Percentiles rank a stretch among this genome's conserved stretches.
Evolutionary conservation across 2,797 vertebrate genomes (phyloP).

Genomic region (Hozukius guyotensis): DNA sequence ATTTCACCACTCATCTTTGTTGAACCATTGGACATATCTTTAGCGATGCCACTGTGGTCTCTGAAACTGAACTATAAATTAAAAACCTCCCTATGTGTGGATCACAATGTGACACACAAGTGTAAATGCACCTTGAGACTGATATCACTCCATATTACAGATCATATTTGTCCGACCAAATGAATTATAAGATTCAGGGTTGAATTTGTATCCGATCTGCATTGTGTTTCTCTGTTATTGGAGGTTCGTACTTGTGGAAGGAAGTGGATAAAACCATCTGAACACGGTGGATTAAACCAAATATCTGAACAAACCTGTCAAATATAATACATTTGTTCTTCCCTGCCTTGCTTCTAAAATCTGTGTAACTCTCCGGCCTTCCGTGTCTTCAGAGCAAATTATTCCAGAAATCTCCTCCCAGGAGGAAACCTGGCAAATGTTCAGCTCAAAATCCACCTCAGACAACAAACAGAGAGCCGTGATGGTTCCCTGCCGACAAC

Average conservation of each 20-base stretch:
- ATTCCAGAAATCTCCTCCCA: background rate
- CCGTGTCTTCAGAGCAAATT: background rate
- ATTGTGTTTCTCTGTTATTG: no score
- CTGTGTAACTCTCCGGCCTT: background rate
- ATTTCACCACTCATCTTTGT: no score
- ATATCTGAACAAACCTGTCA: background rate
- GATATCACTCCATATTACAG: background rate
- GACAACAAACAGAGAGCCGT: background rate
- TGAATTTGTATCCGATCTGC: no score
- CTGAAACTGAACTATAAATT: background rate
- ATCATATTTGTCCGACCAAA: background rate
- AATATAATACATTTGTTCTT: background rate
- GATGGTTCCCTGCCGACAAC: conserved; percentile 15
- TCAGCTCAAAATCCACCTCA: background rate
- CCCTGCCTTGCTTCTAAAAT: background rate
- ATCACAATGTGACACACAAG: no score
- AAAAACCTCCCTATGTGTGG: background rate
- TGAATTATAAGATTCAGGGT: no score
- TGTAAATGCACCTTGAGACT: no score
- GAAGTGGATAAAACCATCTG: background rate
- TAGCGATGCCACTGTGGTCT: background rate
- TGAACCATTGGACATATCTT: background rate
- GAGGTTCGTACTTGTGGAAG: background rate
- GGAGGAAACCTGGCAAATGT: conserved; percentile 1
- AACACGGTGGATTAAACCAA: background rate